Percentiles rank a stretch among this genome's conserved stretches.
phyloP scores from a whole-genome alignment of 2,888 invertebrate genomes.

The Bursaphelenchus okinawaensis region DNA sequence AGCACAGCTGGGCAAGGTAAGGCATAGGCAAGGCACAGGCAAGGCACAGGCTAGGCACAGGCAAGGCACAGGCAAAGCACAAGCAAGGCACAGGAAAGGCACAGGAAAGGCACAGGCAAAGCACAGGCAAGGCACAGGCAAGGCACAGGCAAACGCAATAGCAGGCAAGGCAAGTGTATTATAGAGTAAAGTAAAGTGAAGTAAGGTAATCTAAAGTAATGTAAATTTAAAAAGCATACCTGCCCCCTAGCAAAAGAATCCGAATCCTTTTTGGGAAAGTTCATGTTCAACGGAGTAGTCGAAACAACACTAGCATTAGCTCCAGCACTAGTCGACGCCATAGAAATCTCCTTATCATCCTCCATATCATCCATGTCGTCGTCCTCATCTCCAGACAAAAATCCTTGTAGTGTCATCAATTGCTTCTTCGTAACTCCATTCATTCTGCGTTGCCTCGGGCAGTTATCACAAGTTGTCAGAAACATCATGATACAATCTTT shows the following conservation, averaged over 20 bases:
- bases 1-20: too few relatives aligned
- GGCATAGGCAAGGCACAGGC: too few relatives aligned
- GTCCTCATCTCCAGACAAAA: constrained; percentile 3
- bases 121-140: too few relatives aligned
- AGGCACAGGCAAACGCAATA: too few relatives aligned
- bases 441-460: constrained; percentile 25
- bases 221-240: constrained; percentile 12
- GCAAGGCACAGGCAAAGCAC: too few relatives aligned
- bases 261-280: background rate
- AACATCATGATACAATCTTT: constrained; percentile 27
- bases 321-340: background rate
- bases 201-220: background rate
- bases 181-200: too few relatives aligned
- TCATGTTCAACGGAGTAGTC: constrained; percentile 8
- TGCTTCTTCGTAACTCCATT: constrained; percentile 13
- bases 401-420: background rate
- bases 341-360: background rate
- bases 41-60: too few relatives aligned
- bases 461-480: constrained; percentile 18
- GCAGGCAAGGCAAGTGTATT: too few relatives aligned
- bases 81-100: too few relatives aligned
- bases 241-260: constrained; percentile 26
- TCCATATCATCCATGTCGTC: constrained; percentile 10
- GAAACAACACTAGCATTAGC: constrained; percentile 7
- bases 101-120: too few relatives aligned